These are phyloP conservation scores for Bombylius major DNA, from an alignment of 2,888 invertebrate genomes.

Conservation along the genomic window DNA sequence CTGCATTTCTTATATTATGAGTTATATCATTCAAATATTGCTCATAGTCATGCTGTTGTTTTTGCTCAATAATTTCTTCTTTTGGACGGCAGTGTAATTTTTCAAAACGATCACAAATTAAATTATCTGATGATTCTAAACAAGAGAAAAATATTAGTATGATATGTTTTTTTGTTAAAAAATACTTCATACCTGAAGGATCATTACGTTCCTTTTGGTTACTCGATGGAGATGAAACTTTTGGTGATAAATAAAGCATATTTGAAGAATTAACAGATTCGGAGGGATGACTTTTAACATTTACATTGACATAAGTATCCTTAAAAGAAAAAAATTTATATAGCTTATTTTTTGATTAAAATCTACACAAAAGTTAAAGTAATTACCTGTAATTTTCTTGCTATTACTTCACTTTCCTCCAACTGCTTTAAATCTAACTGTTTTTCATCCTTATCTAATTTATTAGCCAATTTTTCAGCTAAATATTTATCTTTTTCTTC, in stretches of 20 bases:
- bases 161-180: too few species aligned
- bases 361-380: too few species aligned
- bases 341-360: too few species aligned
- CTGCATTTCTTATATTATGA: background rate
- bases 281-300: background rate
- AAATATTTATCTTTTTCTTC: conserved; percentile 55
- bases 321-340: background rate
- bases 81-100: background rate
- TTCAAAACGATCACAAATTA: background rate
- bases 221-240: background rate
- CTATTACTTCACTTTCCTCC: conserved; percentile 42
- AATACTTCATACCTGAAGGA: background rate
- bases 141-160: too few species aligned
- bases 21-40: background rate
- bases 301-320: background rate
- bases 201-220: background rate
- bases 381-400: conserved; percentile 39
- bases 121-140: background rate
- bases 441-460: conserved; percentile 44
- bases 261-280: too few species aligned
- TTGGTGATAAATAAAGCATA: background rate
- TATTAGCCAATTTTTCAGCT: conserved; percentile 54
- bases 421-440: conserved; percentile 38
- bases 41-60: background rate
- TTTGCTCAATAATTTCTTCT: background rate